Percentiles rank a stretch among this genome's conserved stretches.
Evolutionary conservation across 1,140 invertebrate species (phyloP).

Genomic region (Drosophila nebulosa): DNA sequence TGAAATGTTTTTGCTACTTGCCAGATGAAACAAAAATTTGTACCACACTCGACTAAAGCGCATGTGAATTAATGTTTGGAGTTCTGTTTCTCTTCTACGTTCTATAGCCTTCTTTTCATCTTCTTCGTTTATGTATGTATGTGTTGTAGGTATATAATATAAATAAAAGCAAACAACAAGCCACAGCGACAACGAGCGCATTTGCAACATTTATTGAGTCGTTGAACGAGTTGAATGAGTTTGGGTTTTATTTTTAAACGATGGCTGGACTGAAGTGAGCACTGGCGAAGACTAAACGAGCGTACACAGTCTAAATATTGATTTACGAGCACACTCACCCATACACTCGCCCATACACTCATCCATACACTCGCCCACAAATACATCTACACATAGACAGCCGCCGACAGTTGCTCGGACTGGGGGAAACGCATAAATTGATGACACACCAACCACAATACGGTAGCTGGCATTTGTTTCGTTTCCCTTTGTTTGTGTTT

Average conservation of each 20-base stretch:
- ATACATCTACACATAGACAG: slow-evolving; percentile 4
- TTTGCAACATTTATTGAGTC: slow-evolving; percentile 78
- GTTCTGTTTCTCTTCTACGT: neutral
- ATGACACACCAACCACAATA: slow-evolving; percentile 29
- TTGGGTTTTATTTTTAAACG: slow-evolving; percentile 76
- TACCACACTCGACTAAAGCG: slow-evolving; percentile 46
- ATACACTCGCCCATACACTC: slow-evolving; percentile 2
- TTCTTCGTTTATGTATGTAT: neutral
- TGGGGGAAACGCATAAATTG: slow-evolving; percentile 18
- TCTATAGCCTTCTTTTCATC: neutral
- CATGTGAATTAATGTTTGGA: slow-evolving; percentile 11
- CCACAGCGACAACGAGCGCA: slow-evolving; percentile 57
- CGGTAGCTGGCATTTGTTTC: slow-evolving; percentile 56
- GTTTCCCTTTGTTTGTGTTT: neutral
- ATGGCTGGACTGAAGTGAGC: slow-evolving; percentile 30
- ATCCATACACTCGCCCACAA: neutral
- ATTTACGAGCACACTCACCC: slow-evolving; percentile 61
- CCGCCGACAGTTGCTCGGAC: neutral
- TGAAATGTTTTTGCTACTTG: slow-evolving; percentile 58
- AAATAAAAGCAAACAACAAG: slow-evolving; percentile 60
- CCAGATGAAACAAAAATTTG: slow-evolving; percentile 56
- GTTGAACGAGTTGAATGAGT: slow-evolving; percentile 77
- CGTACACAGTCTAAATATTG: slow-evolving; percentile 69
- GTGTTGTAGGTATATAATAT: slow-evolving; percentile 37
- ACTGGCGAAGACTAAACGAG: slow-evolving; percentile 59